phyloP scores from a whole-genome alignment of 2,888 invertebrate genomes.

The Sclerodermus sp. region DNA sequence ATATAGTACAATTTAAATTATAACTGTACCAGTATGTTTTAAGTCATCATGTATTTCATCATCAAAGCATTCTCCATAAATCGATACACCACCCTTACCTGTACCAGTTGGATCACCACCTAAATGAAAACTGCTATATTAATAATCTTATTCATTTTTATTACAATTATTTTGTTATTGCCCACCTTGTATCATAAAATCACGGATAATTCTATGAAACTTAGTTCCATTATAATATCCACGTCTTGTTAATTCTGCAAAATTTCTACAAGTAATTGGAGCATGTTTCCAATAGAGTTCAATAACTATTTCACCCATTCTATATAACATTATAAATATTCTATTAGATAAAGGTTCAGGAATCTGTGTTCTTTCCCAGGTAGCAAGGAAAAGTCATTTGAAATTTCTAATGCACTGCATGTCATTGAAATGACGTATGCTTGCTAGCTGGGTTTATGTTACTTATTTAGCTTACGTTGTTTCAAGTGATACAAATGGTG shows the following conservation, averaged over 20 bases:
- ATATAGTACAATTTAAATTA: constrained; percentile 1
- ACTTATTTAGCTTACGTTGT: constrained; percentile 70
- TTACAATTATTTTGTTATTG: too few relatives aligned
- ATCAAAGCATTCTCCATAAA: constrained; percentile 92
- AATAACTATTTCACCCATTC: constrained; percentile 89
- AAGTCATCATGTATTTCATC: constrained; percentile 94
- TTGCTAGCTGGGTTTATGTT: too few relatives aligned
- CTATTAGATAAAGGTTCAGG: too few relatives aligned
- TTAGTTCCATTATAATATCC: constrained; percentile 96
- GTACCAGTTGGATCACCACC: constrained; percentile 97
- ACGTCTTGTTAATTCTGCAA: constrained; percentile 88
- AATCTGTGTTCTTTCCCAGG: too few relatives aligned
- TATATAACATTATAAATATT: constrained; percentile 44
- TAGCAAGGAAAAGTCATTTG: too few relatives aligned
- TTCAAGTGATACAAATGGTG: constrained; percentile 78
- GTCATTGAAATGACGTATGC: too few relatives aligned
- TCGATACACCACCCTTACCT: constrained; percentile 93
- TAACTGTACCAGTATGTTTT: constrained; percentile 81
- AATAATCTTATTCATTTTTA: background rate
- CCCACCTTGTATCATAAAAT: constrained; percentile 86
- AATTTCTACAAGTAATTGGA: constrained; percentile 95
- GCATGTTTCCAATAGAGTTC: constrained; percentile 99
- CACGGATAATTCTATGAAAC: constrained; percentile 93
- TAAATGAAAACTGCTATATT: constrained; percentile 22
- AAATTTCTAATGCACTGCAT: too few relatives aligned